Evolutionary conservation across 2,113 vertebrate species (phyloP), one percentile per base, ranked within the genome.

Genomic region (Cinclus cinclus): DNA sequence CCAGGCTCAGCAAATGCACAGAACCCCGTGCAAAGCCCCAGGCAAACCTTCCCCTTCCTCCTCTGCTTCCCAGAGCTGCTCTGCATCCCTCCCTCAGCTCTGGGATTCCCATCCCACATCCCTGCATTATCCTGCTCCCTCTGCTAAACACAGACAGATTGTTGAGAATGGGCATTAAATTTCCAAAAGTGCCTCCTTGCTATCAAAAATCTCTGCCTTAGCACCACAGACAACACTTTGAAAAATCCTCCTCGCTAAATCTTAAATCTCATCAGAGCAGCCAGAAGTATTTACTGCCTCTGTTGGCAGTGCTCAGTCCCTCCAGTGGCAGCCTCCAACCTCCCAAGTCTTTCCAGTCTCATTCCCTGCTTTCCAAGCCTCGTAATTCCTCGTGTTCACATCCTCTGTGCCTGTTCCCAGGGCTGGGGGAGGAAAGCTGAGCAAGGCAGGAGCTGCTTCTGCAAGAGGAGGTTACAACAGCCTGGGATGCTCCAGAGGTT

Each of bases 371-470:
- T 63, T 7, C 62, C 67, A 25, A 75, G 53, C 42, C 56, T 4
- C 2, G 0, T 12, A 50, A 81, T 58, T 91, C 82, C 44, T 33
- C 1, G 1, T 7, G 1, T 7, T 64, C 5, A 0, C 39, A 10
- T n/a, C 37, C 42, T 49, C n/a, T 9, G 44, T 70, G 55, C 28
- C 37, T 23, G 8, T 3, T 73, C 62, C 59, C 4, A 3, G 3
- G 1, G 13, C 52, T 6, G 2, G 22, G 77, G 33, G 19, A 28
- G 33, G 30, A 69, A 58, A n/a, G 35, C 30, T 20, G 19, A 37
- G 71, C 52, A 22, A 30, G 1, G 1, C 42, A 63, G 67, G 42
- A 70, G 84, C 50, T 81, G 77, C 0, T 62, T 53, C 47, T 46
- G 47, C 69, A 27, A 2, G 49, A 7, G 62, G 31, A 44, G 7